A percentile compares a stretch with the other conserved stretches of the same genome.
Evolutionary conservation across 92 coral and sea anemone genomes (phyloP).

Genomic region (Heteractis magnifica): DNA sequence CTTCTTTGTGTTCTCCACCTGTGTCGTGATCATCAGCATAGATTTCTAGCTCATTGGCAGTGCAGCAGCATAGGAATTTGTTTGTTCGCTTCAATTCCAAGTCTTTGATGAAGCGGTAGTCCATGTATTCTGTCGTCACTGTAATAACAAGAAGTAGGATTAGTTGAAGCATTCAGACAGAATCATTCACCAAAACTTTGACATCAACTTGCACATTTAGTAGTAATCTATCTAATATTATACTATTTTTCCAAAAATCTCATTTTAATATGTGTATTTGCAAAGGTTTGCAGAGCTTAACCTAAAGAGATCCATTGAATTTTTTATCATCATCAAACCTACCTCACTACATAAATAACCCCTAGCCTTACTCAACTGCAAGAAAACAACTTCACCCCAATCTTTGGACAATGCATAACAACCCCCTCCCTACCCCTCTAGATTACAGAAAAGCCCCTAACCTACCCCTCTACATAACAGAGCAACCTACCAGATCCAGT

Average conservation of each 20-base stretch:
- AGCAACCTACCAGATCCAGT: slow-evolving; percentile 67
- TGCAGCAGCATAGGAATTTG: slow-evolving; percentile 85
- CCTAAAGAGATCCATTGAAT: not conserved
- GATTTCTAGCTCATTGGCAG: slow-evolving; percentile 80
- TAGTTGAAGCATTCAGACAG: no score
- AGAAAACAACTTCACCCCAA: not conserved
- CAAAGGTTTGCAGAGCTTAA: no score
- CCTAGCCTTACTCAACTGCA: not conserved
- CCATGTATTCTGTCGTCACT: slow-evolving; percentile 96
- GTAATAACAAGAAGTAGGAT: not conserved
- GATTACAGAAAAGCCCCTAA: not conserved
- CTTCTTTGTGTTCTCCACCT: slow-evolving; percentile 72
- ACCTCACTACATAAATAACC: not conserved
- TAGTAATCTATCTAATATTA: no score
- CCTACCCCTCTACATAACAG: not conserved
- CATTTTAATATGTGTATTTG: no score
- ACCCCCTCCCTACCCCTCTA: not conserved
- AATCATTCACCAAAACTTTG: no score
- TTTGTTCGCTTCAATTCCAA: slow-evolving; percentile 86
- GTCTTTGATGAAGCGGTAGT: slow-evolving; percentile 95
- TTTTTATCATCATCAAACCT: not conserved
- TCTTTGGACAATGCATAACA: not conserved
- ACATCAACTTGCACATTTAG: no score
- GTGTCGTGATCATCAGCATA: slow-evolving; percentile 89
- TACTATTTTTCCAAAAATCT: no score